Evolutionary conservation across 2,113 vertebrate genomes (phyloP).

Genomic region (Lonchura striata): DNA sequence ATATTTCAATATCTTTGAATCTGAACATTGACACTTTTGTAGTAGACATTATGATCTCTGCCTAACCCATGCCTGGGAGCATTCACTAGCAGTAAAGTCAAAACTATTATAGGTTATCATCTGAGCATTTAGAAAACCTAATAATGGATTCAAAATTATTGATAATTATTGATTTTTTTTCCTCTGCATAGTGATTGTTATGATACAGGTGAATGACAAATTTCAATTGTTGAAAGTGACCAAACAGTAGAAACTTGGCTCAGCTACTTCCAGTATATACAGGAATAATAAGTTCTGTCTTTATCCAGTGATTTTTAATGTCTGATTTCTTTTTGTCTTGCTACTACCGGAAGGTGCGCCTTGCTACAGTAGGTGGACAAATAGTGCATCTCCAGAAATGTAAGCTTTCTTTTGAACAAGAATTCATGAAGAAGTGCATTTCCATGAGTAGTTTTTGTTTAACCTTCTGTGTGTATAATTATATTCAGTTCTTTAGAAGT

Average conservation of each 20-base stretch:
- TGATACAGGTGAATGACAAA: background rate
- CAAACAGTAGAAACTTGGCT: background rate
- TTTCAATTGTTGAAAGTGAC: background rate
- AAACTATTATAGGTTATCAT: background rate
- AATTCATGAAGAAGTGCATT: background rate
- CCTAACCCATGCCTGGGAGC: background rate
- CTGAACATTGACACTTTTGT: background rate
- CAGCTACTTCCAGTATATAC: background rate
- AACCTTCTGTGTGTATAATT: background rate
- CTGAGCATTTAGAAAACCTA: background rate
- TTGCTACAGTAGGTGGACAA: constrained; percentile 50
- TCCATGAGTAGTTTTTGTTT: background rate
- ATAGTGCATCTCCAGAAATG: background rate
- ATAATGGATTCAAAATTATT: background rate
- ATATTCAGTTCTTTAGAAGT: background rate
- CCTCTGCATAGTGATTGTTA: background rate
- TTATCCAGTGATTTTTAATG: constrained; percentile 12
- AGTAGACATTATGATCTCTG: background rate
- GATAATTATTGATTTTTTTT: background rate
- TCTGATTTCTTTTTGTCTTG: constrained; percentile 27
- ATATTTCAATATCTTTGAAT: background rate
- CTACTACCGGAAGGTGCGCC: background rate
- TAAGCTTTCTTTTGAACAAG: constrained; percentile 18
- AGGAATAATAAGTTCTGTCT: background rate
- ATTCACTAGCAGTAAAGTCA: background rate